Percentiles rank a stretch among this genome's conserved stretches.
These are phyloP conservation scores for Notodromas monacha DNA, from an alignment of 2,888 invertebrate genomes.

Conservation along the genomic window DNA sequence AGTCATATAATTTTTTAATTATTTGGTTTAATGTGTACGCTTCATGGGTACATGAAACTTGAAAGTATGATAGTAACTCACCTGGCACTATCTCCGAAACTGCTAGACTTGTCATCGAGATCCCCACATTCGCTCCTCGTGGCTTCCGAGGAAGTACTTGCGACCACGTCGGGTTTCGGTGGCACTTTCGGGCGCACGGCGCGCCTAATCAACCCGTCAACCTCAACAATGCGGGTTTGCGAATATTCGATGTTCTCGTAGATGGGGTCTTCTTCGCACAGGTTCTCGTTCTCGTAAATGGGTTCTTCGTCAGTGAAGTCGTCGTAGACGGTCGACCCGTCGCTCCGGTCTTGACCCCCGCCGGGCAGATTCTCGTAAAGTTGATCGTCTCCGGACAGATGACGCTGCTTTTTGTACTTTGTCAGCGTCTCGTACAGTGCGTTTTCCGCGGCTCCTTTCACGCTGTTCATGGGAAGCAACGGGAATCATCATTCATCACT, in stretches of 20 bases:
- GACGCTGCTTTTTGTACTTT: too few relatives aligned
- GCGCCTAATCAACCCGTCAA: not conserved
- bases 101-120: too few relatives aligned
- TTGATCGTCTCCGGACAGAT: too few relatives aligned
- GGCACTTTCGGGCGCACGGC: not conserved
- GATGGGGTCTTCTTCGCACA: constrained; percentile 10
- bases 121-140: too few relatives aligned
- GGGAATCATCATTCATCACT: not conserved
- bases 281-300: constrained; percentile 1
- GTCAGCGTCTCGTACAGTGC: not conserved
- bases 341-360: too few relatives aligned
- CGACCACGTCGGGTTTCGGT: not conserved
- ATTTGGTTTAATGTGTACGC: too few relatives aligned
- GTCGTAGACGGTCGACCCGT: not conserved
- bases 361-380: too few relatives aligned
- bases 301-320: constrained; percentile 1
- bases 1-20: too few relatives aligned
- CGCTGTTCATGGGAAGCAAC: not conserved
- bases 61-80: too few relatives aligned
- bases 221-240: not conserved
- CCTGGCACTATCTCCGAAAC: too few relatives aligned
- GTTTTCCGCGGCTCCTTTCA: not conserved
- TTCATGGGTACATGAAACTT: too few relatives aligned
- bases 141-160: too few relatives aligned
- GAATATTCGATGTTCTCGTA: constrained; percentile 10